Base-by-base conservation (phyloP, 2,888 invertebrate genomes). In the Criorhina ranunculi region DNA sequence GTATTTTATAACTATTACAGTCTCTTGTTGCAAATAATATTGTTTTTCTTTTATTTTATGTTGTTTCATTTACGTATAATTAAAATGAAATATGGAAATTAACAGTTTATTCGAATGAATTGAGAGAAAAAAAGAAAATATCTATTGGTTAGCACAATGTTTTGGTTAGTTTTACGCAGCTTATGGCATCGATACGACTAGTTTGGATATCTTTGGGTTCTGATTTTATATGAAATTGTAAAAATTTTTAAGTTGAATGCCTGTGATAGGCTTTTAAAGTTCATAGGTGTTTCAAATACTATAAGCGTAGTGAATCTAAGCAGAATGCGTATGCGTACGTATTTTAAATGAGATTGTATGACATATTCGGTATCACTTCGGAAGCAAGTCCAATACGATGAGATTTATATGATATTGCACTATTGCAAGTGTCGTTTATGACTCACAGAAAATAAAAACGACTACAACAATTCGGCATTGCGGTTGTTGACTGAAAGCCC, bases 21-120 rank as follows among this genome's bases (percentile, higher is more conserved):
- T 78, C 83, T 83, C 78, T 79, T 83, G 69, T 67, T 78, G 83
- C 49, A 73, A 83, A 78, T 82, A 44, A 72, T 64, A 78, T 78
- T 73, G 46, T 62, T 67, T 78, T 37, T 55, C n/a, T n/a, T n/a
- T n/a, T n/a, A n/a, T 73, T 62, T 31, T 40, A 40, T 9, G 62
- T 35, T 55, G 72, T 15, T 29, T 64, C 66, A 11, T 66, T 57
- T 76, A 40, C 35, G 40, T 76, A 37, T 59, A 49, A 24, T 24
- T 24, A 3, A 49, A 35, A 35, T 44, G 31, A 15, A 44, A 35
- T 37, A 46, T 19, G 24, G 24, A n/a, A 44, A 17, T 19, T 57
- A 57, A 57, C 46, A 42, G 7, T 44, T 57, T 11, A n/a, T n/a
- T n/a, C n/a, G n/a, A n/a, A n/a, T n/a, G n/a, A 2, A 29, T 70